Conservation (phyloP, 2,888 invertebrate species). For the Mactromeris polynyma region DNA sequence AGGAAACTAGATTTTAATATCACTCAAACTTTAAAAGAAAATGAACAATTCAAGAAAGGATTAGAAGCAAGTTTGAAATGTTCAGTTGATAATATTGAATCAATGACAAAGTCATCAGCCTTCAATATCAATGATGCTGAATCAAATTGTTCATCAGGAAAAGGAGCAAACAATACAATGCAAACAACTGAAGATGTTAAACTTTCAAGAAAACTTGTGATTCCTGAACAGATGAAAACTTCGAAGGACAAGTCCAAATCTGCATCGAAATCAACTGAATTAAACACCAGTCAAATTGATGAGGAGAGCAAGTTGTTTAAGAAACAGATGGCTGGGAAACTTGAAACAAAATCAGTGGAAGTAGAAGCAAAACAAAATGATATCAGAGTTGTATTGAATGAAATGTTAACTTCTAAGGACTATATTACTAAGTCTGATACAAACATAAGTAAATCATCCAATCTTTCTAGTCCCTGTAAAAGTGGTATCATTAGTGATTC, state of each 20-base stretch:
- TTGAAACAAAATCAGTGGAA: background rate
- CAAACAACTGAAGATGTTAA: background rate
- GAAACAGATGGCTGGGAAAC: background rate
- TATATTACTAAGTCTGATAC: background rate
- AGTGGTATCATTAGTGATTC: background rate
- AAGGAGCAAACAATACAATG: background rate
- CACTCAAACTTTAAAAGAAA: background rate
- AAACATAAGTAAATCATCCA: background rate
- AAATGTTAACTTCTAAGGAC: constrained; percentile 36
- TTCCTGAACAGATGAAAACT: background rate
- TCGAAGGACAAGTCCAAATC: background rate
- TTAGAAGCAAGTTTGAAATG: background rate
- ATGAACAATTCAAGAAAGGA: background rate
- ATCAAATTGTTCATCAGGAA: background rate
- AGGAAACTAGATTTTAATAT: background rate
- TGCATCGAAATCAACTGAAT: background rate
- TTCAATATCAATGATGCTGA: background rate
- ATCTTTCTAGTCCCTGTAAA: background rate
- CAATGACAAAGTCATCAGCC: background rate
- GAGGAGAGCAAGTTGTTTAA: background rate
- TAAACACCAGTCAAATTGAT: background rate
- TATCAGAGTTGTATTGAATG: constrained; percentile 51
- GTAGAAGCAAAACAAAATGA: constrained; percentile 9
- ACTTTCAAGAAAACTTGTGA: background rate
- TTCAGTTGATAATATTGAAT: background rate